Evolutionary conservation across 2,797 vertebrate species (phyloP).

Genomic region (Ctenosaura bakeri): DNA sequence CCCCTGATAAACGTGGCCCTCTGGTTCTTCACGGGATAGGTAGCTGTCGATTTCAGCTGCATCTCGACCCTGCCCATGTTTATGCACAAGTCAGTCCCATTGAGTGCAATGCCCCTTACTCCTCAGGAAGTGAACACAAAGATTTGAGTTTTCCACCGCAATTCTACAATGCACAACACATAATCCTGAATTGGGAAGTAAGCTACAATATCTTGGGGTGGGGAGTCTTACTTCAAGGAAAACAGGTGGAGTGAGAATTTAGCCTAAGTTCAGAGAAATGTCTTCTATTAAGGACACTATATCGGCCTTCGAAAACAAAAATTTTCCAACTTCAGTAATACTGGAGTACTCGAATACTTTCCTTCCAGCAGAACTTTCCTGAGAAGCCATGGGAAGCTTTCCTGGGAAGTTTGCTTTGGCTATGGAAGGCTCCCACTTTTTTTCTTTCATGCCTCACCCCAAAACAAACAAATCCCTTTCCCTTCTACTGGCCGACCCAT

Average conservation of each 20-base stretch:
- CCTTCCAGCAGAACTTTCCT: slow-evolving; percentile 39
- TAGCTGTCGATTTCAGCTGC: background rate
- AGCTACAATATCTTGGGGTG: background rate
- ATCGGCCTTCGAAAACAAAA: slow-evolving; percentile 21
- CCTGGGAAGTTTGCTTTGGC: slow-evolving; percentile 51
- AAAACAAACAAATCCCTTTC: slow-evolving; percentile 13
- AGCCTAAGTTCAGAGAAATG: background rate
- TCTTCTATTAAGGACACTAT: background rate
- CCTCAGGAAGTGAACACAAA: background rate
- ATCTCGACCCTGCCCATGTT: background rate
- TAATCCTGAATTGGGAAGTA: background rate
- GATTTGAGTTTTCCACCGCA: background rate
- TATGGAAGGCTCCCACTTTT: slow-evolving; percentile 46
- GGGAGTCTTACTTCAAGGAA: background rate
- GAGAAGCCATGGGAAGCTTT: slow-evolving; percentile 29
- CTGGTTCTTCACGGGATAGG: slow-evolving; percentile 44
- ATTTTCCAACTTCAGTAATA: slow-evolving; percentile 18
- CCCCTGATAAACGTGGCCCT: background rate
- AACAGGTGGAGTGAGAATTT: background rate
- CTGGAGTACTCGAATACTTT: background rate
- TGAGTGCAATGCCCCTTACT: background rate
- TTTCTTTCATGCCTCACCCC: background rate
- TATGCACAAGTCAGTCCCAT: background rate
- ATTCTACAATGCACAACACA: too few relatives aligned
- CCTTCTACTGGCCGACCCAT: background rate